Evolutionary conservation across 2,113 vertebrate genomes (phyloP).

Genomic region (Grammomys surdaster): DNA sequence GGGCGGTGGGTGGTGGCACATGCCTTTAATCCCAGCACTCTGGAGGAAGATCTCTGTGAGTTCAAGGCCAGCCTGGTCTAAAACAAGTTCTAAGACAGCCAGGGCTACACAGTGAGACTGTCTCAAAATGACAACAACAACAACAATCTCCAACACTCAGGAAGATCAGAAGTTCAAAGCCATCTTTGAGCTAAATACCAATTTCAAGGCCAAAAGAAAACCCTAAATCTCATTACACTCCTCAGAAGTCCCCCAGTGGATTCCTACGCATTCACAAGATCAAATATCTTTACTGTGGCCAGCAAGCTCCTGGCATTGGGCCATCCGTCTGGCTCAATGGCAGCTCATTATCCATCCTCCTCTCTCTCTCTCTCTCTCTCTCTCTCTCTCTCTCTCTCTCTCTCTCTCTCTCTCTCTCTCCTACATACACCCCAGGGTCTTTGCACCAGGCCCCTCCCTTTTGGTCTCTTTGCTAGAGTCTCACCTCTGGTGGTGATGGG

Average conservation of each 20-base stretch:
- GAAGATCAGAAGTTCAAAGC: background rate
- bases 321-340: fast-evolving
- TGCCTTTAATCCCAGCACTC: no score
- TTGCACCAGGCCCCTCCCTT: background rate
- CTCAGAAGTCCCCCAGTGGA: background rate
- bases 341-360: background rate
- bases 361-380: background rate
- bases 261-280: background rate
- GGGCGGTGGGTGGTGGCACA: no score
- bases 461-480: background rate
- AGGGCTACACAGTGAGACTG: background rate
- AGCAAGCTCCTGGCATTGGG: background rate
- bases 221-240: background rate
- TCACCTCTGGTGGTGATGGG: background rate
- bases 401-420: background rate
- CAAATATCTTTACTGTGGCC: background rate
- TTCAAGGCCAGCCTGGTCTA: no score
- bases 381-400: no score
- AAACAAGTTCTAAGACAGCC: background rate
- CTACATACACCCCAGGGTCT: background rate
- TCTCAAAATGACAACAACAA: background rate
- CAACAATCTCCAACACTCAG: background rate
- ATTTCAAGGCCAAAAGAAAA: background rate
- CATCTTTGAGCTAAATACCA: background rate
- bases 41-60: no score